These are phyloP conservation scores for Platygyra sinensis DNA, from an alignment of 64 coral and sea anemone genomes.

Conservation along the genomic window DNA sequence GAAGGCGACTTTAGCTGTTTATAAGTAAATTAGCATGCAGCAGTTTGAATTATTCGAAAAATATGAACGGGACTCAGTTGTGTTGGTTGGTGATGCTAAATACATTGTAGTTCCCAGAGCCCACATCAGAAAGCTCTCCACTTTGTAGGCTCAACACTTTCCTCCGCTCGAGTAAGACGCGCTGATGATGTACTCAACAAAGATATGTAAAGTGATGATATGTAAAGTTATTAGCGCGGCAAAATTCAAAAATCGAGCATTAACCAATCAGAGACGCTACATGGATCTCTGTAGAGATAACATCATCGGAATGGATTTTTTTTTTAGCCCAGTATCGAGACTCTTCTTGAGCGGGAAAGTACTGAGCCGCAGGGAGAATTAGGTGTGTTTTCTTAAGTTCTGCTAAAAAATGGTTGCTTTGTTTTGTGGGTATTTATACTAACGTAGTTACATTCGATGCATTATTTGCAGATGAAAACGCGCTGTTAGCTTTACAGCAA, in stretches of 20 bases:
- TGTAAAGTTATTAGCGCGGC: not conserved
- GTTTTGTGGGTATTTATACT: no score
- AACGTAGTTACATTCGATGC: not conserved
- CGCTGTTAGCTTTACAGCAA: constrained; percentile 4
- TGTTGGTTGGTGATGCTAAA: no score
- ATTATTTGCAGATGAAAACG: constrained; percentile 35
- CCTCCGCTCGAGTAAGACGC: no score
- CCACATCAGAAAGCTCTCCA: no score
- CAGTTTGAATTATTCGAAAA: no score
- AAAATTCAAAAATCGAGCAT: not conserved
- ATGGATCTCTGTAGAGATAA: not conserved
- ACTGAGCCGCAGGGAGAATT: not conserved
- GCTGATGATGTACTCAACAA: not conserved
- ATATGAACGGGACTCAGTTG: no score
- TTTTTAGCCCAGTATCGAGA: not conserved
- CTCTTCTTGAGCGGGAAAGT: not conserved
- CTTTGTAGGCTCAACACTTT: no score
- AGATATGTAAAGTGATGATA: not conserved
- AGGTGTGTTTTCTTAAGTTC: not conserved
- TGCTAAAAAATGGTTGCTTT: no score
- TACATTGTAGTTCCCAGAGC: no score
- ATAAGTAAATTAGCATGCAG: no score
- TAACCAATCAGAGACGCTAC: not conserved
- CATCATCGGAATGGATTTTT: not conserved
- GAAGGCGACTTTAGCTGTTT: no score